phyloP scores from a whole-genome alignment of 2,888 invertebrate genomes.

The Melanotus villosus region DNA sequence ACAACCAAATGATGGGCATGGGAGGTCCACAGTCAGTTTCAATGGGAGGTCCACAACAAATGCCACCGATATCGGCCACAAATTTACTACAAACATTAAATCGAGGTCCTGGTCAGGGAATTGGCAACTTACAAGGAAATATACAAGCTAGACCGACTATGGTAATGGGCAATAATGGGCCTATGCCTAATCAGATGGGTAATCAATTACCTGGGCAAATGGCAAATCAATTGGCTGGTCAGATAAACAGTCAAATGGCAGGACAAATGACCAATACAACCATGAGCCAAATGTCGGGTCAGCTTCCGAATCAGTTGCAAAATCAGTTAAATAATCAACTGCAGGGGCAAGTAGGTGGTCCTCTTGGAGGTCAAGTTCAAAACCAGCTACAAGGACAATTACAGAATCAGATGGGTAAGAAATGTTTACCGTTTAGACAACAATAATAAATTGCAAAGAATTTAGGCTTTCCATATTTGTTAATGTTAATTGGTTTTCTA shows the following conservation, averaged over 20 bases:
- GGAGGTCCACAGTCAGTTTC: conserved; percentile 70
- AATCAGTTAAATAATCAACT: conserved; percentile 57
- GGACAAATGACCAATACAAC: conserved; percentile 60
- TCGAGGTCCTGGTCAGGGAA: conserved; percentile 73
- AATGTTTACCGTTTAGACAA: not conserved
- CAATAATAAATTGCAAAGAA: no score
- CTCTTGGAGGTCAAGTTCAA: conserved; percentile 65
- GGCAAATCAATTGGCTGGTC: conserved; percentile 66
- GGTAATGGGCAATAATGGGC: conserved; percentile 69
- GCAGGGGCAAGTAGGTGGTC: conserved; percentile 67
- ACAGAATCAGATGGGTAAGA: conserved; percentile 54
- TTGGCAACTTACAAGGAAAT: conserved; percentile 62
- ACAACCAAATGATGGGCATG: conserved; percentile 74
- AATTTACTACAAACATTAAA: conserved; percentile 84
- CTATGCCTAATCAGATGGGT: conserved; percentile 66
- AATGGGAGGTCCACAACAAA: conserved; percentile 70
- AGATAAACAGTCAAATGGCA: conserved; percentile 67
- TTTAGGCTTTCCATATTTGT: no score
- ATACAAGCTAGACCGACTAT: conserved; percentile 62
- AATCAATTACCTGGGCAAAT: conserved; percentile 54
- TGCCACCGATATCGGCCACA: conserved; percentile 72
- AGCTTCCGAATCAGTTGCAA: conserved; percentile 52
- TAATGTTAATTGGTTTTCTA: no score
- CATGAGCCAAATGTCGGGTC: conserved; percentile 50
- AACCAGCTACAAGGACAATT: conserved; percentile 52